Evolutionary conservation across 2,797 vertebrate genomes (phyloP).

Genomic region (Otolemur crassicaudatus): DNA sequence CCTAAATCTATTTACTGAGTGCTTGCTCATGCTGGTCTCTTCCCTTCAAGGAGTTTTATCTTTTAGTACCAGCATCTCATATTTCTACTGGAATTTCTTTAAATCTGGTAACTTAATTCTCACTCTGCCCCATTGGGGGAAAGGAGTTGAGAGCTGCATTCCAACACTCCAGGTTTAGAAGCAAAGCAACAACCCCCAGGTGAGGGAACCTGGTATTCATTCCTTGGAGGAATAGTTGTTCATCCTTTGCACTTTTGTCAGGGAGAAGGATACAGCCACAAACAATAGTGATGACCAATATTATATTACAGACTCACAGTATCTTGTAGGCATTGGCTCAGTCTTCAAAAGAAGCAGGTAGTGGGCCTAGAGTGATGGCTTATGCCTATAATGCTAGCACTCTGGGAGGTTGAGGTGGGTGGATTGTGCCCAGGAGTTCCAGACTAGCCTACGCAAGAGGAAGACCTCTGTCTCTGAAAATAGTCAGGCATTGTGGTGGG

Average conservation of each 20-base stretch:
- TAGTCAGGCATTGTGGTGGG: no score
- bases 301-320: no score
- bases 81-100: neutral
- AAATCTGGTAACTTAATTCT: neutral
- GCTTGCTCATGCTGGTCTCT: neutral
- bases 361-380: neutral
- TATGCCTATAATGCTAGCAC: no score
- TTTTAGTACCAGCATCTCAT: neutral
- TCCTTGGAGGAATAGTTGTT: neutral
- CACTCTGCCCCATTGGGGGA: neutral
- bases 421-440: no score
- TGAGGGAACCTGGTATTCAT: neutral
- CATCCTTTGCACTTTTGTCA: neutral
- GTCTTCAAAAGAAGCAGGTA: neutral
- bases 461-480: no score
- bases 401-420: no score
- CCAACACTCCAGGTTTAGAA: neutral
- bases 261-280: neutral
- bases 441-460: no score
- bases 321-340: neutral
- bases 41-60: neutral
- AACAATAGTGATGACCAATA: rapidly evolving
- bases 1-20: no score
- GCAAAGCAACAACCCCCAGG: neutral
- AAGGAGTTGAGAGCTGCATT: neutral